Percentiles rank a stretch among this genome's conserved stretches.
Evolutionary conservation across 1,140 invertebrate genomes (phyloP).

Genomic region (Holcopasites calliopsidis): DNA sequence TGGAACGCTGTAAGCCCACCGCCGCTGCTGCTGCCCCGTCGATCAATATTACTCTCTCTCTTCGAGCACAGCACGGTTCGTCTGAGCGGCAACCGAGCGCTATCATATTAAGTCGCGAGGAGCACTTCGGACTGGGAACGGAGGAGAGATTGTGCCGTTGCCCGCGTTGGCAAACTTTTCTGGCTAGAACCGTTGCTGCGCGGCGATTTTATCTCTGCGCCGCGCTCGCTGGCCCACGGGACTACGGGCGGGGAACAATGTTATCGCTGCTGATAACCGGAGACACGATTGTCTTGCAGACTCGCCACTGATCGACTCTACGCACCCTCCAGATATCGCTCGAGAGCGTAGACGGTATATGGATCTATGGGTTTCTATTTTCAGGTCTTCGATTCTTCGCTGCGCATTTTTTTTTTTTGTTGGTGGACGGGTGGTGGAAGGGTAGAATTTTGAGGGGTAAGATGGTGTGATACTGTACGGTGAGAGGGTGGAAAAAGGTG

Average conservation of each 20-base stretch:
- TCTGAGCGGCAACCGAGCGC: constrained; percentile 65
- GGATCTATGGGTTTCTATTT: background rate
- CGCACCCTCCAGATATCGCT: background rate
- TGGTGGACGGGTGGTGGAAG: no score
- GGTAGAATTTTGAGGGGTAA: no score
- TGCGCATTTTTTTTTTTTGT: no score
- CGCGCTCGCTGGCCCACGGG: background rate
- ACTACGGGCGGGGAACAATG: constrained; percentile 40
- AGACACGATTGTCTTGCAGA: constrained; percentile 13
- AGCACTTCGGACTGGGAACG: constrained; percentile 50
- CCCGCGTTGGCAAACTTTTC: constrained; percentile 40
- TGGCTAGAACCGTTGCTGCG: background rate
- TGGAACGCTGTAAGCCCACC: constrained; percentile 61
- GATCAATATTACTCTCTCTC: constrained; percentile 70
- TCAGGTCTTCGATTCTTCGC: no score
- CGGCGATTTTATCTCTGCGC: background rate
- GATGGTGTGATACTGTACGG: no score
- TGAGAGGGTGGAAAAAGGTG: no score
- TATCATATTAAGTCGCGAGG: constrained; percentile 61
- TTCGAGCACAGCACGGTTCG: constrained; percentile 62
- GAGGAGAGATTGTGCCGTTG: background rate
- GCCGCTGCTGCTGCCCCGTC: constrained; percentile 50
- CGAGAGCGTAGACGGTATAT: background rate
- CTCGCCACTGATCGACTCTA: constrained; percentile 27
- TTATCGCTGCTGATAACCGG: constrained; percentile 44